A percentile compares a stretch with the other conserved stretches of the same genome.
Evolutionary conservation across 2,113 vertebrate genomes (phyloP).

Genomic region (Otis tarda): DNA sequence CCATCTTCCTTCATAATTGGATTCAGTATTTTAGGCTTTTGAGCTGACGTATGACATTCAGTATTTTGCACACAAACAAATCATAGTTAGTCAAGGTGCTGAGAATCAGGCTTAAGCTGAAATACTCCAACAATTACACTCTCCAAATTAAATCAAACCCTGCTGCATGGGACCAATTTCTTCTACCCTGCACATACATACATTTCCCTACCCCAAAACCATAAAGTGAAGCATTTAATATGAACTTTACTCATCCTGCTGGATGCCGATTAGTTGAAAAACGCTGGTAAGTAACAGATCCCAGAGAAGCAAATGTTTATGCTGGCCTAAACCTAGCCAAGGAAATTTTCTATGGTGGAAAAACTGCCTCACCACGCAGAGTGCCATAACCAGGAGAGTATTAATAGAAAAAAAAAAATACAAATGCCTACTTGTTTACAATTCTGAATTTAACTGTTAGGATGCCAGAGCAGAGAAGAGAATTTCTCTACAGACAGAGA

Average conservation of each 20-base stretch:
- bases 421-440: constrained; percentile 51
- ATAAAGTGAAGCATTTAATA: constrained; percentile 17
- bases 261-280: constrained; percentile 66
- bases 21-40: constrained; percentile 8
- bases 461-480: not conserved
- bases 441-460: constrained; percentile 48
- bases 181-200: not conserved
- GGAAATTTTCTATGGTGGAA: constrained; percentile 77
- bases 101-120: not conserved
- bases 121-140: not conserved
- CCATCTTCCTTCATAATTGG: not conserved
- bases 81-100: not conserved
- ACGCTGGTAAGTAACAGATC: constrained; percentile 52
- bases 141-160: not conserved
- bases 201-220: not conserved
- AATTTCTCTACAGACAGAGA: not conserved
- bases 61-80: constrained; percentile 1
- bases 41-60: not conserved
- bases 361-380: constrained; percentile 63
- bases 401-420: constrained; percentile 73
- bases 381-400: constrained; percentile 56
- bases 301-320: constrained; percentile 73
- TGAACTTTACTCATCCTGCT: constrained; percentile 49
- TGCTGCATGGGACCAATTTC: not conserved
- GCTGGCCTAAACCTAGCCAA: constrained; percentile 69